Evolutionary conservation across 2,888 invertebrate genomes (phyloP), one percentile per base, ranked within the genome.

Genomic region (Drepanosiphum platanoidis): DNA sequence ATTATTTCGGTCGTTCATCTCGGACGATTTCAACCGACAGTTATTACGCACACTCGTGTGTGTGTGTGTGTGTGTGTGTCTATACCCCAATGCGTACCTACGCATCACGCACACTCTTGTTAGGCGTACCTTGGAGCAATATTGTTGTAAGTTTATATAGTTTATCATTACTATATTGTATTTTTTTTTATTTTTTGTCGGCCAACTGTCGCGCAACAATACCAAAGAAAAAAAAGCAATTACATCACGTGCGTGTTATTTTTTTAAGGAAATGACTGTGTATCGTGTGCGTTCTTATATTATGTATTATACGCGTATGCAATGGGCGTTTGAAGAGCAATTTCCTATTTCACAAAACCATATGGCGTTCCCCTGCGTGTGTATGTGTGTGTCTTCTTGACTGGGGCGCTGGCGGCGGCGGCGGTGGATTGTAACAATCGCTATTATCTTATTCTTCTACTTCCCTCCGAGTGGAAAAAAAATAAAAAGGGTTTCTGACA

Each of bases 291-390:
- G 74, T 74, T 83, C 64, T 42, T 74, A 18, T 68, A 66, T 18
- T 30, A 46, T 27, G 15, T 46, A 30, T n/a, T 32, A 46, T 30
- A 68, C 27, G 7, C 58, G 70, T 71, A 18, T n/a, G 42, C 36
- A 27, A 34, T 84, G 75, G 75, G 83, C 83, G 83, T 84, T 84
- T 84, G 83, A 84, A 84, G 83, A 84, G 83, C 83, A 84, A 84
- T 84, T 84, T 84, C 83, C 83, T 84, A 84, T 84, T 84, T 84
- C 83, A 84, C 83, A 75, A 74, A 84, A 84, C 83, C 83, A 84
- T 84, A 84, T 84, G 83, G 83, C 52, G 83, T 84, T 75, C 36
- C 52, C 66, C 72, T 75, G 66, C 75, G 75, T 74, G 42, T 74
- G 42, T 82, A n/a, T 34, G 13, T 34, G 52, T 34, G 36, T 72